Evolutionary conservation across 2,113 vertebrate species (phyloP).

Genomic region (Anguilla rostrata): DNA sequence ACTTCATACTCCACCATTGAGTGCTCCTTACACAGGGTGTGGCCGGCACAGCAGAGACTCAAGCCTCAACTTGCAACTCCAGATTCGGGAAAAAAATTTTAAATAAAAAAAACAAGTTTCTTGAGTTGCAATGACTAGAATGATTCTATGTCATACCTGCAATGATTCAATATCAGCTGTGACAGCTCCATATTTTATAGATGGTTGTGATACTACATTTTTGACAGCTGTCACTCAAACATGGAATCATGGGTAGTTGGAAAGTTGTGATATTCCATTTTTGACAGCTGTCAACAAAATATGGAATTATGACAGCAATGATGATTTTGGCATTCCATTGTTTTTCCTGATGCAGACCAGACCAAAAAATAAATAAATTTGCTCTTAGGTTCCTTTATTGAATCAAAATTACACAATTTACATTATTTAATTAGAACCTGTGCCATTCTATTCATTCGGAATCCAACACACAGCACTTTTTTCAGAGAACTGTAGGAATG

Average conservation of each 20-base stretch:
- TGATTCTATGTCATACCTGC: too few relatives aligned
- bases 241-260: too few relatives aligned
- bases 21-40: too few relatives aligned
- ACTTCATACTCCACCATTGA: too few relatives aligned
- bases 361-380: background rate
- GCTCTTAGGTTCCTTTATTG: background rate
- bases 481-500: background rate
- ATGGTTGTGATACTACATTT: background rate
- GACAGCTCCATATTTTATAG: background rate
- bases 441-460: background rate
- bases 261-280: background rate
- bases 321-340: background rate
- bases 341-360: background rate
- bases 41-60: too few relatives aligned
- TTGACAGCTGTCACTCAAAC: too few relatives aligned
- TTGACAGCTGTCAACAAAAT: background rate
- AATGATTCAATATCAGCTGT: background rate
- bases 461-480: background rate
- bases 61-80: too few relatives aligned
- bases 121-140: too few relatives aligned
- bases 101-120: too few relatives aligned
- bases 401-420: background rate
- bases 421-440: background rate
- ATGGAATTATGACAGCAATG: background rate
- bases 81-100: too few relatives aligned